A percentile compares a stretch with the other conserved stretches of the same genome.
These are phyloP conservation scores for Akabosia matsudoensis DNA, from an alignment of 1,140 invertebrate species.

Conservation along the genomic window DNA sequence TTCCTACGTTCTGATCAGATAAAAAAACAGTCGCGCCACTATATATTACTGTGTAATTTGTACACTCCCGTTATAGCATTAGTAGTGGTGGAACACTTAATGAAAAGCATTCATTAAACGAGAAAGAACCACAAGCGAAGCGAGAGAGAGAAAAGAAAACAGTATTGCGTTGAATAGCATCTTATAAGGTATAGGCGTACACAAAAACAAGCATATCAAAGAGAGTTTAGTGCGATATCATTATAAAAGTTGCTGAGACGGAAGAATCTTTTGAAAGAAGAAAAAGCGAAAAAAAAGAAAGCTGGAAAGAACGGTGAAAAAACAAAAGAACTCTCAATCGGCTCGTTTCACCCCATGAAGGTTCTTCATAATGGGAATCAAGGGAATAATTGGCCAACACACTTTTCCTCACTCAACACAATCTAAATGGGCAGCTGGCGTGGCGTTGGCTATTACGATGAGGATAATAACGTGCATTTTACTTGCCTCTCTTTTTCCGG, in stretches of 20 bases:
- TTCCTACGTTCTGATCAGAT: not conserved
- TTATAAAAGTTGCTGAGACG: not conserved
- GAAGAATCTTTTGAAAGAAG: constrained; percentile 4
- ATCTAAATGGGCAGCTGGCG: constrained; percentile 24
- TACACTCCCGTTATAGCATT: constrained; percentile 2
- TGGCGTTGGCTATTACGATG: constrained; percentile 2
- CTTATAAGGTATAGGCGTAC: no score
- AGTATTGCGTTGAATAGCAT: no score
- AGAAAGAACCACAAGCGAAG: not conserved
- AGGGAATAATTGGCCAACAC: constrained; percentile 46
- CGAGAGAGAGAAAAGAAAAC: not conserved
- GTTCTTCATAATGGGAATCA: constrained; percentile 47
- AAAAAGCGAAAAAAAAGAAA: constrained; percentile 24
- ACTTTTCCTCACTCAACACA: constrained; percentile 22
- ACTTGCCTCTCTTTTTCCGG: not conserved
- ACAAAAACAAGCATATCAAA: not conserved
- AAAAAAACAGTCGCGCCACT: not conserved
- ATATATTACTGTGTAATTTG: not conserved
- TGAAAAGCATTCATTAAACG: constrained; percentile 22
- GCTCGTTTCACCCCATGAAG: constrained; percentile 45
- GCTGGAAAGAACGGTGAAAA: not conserved
- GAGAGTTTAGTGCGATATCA: not conserved
- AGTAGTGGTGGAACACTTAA: not conserved
- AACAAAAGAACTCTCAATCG: constrained; percentile 44
- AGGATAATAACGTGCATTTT: constrained; percentile 11